Evolutionary conservation across 2,888 invertebrate species (phyloP), one percentile per base, ranked within the genome.

Genomic region (Aspidiotus rigidus): DNA sequence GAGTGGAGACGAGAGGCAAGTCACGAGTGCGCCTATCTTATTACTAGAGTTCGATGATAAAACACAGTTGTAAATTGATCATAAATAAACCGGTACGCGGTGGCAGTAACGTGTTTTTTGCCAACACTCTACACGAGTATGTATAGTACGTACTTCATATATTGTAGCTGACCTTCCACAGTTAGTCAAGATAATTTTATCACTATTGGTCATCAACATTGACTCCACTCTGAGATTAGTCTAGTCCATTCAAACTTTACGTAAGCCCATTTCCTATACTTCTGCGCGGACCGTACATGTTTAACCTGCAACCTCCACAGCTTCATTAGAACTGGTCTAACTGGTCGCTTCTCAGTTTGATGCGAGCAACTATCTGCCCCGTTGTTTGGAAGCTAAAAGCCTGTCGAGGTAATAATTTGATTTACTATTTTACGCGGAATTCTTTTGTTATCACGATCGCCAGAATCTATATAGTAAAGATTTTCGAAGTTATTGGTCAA

Each of bases 171-270:
- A 49, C 49, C 49, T 49, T 49, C 49, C 49, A 11, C n/a, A 49
- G 49, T 49, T n/a, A 49, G n/a, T 28, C 49, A 49, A 49, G 49
- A 49, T 49, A 6, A 49, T 11, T n/a, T 49, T 49, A 49, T 49
- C 49, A n/a, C 6, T 49, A 49, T 49, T 49, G 49, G 49, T 49
- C 49, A 49, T 49, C 49, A 49, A 49, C 49, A 49, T 49, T 49
- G 49, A 49, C 49, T 49, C 49, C 28, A 28, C 28, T 28, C 28
- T 28, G 28, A 28, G 49, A 49, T 49, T 13, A n/a, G 49, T 49
- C 49, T 49, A 49, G 49, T 49, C 49, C 49, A 49, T 49, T 49
- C 49, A 49, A 49, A 49, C 49, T 49, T 49, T 49, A 49, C 49
- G 49, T 49, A 49, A 49, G 49, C 49, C 11, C n/a, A n/a, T 49